These are phyloP conservation scores for Stichodactyla mertensii DNA, from an alignment of 64 coral and sea anemone species.

Conservation along the genomic window DNA sequence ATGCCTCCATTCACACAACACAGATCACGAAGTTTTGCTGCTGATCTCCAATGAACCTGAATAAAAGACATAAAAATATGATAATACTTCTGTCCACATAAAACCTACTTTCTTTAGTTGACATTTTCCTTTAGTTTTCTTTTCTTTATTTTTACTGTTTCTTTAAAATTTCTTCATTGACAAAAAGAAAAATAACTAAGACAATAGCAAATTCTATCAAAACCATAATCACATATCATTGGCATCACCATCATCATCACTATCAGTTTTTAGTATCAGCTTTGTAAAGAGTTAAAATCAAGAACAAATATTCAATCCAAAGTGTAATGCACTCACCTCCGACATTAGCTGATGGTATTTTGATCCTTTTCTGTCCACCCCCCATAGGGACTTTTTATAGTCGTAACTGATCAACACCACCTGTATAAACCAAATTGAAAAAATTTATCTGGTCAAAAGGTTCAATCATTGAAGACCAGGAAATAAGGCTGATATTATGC, in stretches of 20 bases:
- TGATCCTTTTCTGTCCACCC: constrained; percentile 48
- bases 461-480: too few relatives aligned
- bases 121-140: too few relatives aligned
- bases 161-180: too few relatives aligned
- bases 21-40: constrained; percentile 66
- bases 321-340: constrained; percentile 42
- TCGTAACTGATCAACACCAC: constrained; percentile 89
- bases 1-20: constrained; percentile 90
- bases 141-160: too few relatives aligned
- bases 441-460: neutral
- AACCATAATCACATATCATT: too few relatives aligned
- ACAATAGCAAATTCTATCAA: too few relatives aligned
- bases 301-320: neutral
- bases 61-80: neutral
- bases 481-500: too few relatives aligned
- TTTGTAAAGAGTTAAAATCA: too few relatives aligned
- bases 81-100: neutral
- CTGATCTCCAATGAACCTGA: constrained; percentile 87
- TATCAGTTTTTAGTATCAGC: too few relatives aligned
- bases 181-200: too few relatives aligned
- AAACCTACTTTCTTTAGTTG: too few relatives aligned
- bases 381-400: constrained; percentile 85
- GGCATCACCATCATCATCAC: too few relatives aligned
- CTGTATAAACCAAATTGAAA: constrained; percentile 20
- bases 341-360: constrained; percentile 63